Conservation (phyloP, 2,888 invertebrate genomes). For the Drosophila mulleri region DNA sequence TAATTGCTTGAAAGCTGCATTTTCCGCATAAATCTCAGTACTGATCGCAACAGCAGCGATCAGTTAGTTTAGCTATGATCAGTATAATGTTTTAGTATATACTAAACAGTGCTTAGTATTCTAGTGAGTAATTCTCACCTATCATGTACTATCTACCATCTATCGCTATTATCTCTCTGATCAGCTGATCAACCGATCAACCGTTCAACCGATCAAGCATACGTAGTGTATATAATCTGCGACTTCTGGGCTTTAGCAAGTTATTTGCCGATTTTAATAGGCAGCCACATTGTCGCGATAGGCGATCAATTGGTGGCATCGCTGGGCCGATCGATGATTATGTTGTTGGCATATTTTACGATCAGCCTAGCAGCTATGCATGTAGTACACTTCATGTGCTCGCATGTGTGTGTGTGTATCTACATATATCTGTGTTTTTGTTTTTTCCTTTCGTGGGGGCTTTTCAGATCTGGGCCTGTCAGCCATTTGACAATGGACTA, state of each 20-base stretch:
- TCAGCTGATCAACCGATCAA: background rate
- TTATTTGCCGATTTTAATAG: conserved; percentile 55
- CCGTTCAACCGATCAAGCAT: background rate
- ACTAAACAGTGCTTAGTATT: background rate
- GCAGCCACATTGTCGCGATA: conserved; percentile 57
- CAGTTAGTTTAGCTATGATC: background rate
- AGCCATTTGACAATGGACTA: conserved; percentile 72
- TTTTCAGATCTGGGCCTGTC: conserved; percentile 34
- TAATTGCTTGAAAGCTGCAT: too few species aligned
- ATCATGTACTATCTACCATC: background rate
- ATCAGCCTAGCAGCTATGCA: conserved; percentile 60
- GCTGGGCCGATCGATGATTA: conserved; percentile 62
- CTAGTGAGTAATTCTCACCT: too few species aligned
- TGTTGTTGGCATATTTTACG: conserved; percentile 75
- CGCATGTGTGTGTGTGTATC: conserved; percentile 21
- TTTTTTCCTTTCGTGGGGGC: conserved; percentile 14
- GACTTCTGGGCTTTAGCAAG: conserved; percentile 3
- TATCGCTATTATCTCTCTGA: background rate
- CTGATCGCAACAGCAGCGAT: background rate
- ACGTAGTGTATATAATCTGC: conserved; percentile 35
- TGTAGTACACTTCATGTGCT: conserved; percentile 13
- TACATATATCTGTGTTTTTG: conserved; percentile 1
- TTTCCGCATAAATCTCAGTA: background rate
- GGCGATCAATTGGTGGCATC: conserved; percentile 49
- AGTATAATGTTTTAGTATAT: too few species aligned